These are phyloP conservation scores for Hyaena hyaena DNA, from an alignment of 2,113 vertebrate species.

Conservation along the genomic window DNA sequence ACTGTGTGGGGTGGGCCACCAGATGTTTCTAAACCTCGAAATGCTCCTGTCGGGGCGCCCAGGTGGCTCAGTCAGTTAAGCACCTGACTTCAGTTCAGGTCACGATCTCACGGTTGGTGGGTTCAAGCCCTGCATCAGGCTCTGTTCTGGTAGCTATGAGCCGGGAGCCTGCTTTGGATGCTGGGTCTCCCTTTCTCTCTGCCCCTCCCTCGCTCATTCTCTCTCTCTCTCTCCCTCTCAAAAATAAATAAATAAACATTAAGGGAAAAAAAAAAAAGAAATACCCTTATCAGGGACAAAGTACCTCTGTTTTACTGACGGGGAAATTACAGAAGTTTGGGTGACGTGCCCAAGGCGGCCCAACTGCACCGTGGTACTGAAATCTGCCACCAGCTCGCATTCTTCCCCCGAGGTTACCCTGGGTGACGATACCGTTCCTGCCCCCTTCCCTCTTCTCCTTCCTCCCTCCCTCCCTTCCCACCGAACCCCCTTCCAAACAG, in stretches of 20 bases:
- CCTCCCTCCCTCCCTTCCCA: no score
- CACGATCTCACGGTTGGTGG: no score
- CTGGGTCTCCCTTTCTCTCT: no score
- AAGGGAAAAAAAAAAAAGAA: no score
- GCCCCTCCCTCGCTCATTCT: no score
- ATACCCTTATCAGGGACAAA: not conserved
- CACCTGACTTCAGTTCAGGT: no score
- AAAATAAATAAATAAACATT: no score
- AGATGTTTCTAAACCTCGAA: not conserved
- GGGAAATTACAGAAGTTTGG: not conserved
- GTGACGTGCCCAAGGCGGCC: not conserved
- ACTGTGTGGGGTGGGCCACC: fast-evolving
- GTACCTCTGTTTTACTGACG: not conserved
- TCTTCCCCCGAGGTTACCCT: fast-evolving
- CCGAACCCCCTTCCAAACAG: not conserved
- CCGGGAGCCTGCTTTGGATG: no score
- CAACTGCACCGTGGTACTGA: fast-evolving
- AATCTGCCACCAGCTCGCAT: fast-evolving
- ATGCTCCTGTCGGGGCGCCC: not conserved
- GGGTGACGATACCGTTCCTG: not conserved
- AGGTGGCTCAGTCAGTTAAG: no score
- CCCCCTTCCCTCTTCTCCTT: not conserved
- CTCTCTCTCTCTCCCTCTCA: no score
- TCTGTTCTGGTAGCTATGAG: no score
- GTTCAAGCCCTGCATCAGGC: no score